Percentiles rank a stretch among this genome's conserved stretches.
Conservation (phyloP, 2,888 invertebrate genomes). For the Acleris sparsana region DNA sequence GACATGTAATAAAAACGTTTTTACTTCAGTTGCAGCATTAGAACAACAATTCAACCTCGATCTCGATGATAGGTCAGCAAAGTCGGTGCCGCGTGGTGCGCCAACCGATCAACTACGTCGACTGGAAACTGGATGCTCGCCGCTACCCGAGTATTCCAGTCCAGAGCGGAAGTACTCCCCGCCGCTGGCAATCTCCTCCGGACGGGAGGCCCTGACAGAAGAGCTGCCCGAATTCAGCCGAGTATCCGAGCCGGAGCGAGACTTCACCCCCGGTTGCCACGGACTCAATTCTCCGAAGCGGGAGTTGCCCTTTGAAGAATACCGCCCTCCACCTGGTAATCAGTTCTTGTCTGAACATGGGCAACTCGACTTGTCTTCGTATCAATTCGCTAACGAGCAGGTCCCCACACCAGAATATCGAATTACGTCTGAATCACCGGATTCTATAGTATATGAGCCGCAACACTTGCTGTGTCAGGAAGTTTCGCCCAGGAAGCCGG, state of each 20-base stretch:
- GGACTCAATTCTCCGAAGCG: no score
- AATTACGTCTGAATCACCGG: background rate
- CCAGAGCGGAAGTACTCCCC: slow-evolving; percentile 1
- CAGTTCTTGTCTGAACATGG: background rate
- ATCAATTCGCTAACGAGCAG: background rate
- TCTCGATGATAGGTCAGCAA: background rate
- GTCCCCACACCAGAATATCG: background rate
- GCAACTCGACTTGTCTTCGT: background rate
- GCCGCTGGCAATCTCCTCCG: background rate
- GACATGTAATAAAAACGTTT: background rate
- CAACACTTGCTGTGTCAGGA: background rate
- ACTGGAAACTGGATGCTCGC: background rate
- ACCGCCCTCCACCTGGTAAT: no score
- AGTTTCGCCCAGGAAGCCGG: background rate
- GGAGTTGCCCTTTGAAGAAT: no score
- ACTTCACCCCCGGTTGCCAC: background rate
- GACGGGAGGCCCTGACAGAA: background rate
- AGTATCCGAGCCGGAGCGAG: background rate
- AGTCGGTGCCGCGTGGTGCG: background rate
- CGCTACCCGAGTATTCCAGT: background rate
- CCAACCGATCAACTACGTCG: background rate
- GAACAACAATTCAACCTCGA: background rate
- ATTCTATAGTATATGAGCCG: background rate
- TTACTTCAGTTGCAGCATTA: slow-evolving; percentile 3
- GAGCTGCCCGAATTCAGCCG: background rate